These are phyloP conservation scores for Hoplias malabaricus DNA, from an alignment of 2,113 vertebrate species.

Conservation along the genomic window DNA sequence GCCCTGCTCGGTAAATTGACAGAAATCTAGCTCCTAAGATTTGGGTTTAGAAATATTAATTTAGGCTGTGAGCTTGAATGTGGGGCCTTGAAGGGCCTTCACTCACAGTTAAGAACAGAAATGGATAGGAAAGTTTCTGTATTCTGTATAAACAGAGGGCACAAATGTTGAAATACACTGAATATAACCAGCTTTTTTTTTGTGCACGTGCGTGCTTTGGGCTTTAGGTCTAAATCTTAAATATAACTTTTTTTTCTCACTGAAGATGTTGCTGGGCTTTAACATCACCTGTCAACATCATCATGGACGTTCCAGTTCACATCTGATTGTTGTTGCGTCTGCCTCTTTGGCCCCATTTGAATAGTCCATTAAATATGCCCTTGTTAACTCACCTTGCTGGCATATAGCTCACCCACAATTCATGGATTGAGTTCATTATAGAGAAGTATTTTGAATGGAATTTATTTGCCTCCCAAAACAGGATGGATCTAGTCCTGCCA, in stretches of 20 bases:
- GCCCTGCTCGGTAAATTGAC: constrained; percentile 75
- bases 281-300: background rate
- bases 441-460: no score
- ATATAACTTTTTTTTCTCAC: background rate
- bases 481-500: no score
- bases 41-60: no score
- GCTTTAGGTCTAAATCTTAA: background rate
- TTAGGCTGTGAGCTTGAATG: background rate
- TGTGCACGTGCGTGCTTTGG: background rate
- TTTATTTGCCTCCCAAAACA: no score
- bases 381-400: background rate
- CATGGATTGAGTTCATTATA: no score
- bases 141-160: background rate
- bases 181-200: background rate
- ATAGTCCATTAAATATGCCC: background rate
- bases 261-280: background rate
- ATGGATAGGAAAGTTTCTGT: background rate
- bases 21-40: background rate
- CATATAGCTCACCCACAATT: background rate
- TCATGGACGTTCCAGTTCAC: background rate
- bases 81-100: background rate
- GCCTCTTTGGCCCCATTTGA: background rate
- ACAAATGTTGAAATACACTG: background rate
- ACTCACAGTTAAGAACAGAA: background rate
- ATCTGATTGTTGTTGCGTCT: background rate